These are phyloP conservation scores for Torymus auratus DNA, from an alignment of 2,888 invertebrate species.

Conservation along the genomic window DNA sequence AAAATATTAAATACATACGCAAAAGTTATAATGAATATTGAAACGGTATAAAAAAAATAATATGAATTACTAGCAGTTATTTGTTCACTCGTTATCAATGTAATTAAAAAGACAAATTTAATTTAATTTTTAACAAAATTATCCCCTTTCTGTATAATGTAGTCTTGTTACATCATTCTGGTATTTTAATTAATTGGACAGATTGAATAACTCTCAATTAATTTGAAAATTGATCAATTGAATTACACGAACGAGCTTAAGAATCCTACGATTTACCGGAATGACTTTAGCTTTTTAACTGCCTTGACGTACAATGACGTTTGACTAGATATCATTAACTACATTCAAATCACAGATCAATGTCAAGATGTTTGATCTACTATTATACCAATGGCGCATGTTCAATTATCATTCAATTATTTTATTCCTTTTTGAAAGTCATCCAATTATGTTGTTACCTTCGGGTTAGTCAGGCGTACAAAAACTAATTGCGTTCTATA, in stretches of 20 bases:
- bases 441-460: conserved; percentile 26
- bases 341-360: conserved; percentile 43
- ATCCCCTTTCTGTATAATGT: not conserved
- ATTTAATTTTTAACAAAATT: too few relatives aligned
- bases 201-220: not conserved
- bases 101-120: too few relatives aligned
- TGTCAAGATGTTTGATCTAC: conserved; percentile 50
- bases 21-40: too few relatives aligned
- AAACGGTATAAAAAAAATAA: too few relatives aligned
- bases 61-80: too few relatives aligned
- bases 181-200: conserved; percentile 6
- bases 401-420: conserved; percentile 40
- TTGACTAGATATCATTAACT: conserved; percentile 49
- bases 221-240: conserved; percentile 15
- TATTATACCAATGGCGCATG: conserved; percentile 29
- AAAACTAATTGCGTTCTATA: not conserved
- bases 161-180: not conserved
- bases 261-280: conserved; percentile 23
- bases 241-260: conserved; percentile 17
- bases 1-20: too few relatives aligned
- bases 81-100: too few relatives aligned
- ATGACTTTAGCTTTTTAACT: conserved; percentile 44
- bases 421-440: conserved; percentile 37
- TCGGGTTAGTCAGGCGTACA: not conserved
- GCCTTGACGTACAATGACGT: conserved; percentile 39